Evolutionary conservation across 2,113 vertebrate genomes (phyloP), one percentile per base, ranked within the genome.

Genomic region (Hippoglossus stenolepis): DNA sequence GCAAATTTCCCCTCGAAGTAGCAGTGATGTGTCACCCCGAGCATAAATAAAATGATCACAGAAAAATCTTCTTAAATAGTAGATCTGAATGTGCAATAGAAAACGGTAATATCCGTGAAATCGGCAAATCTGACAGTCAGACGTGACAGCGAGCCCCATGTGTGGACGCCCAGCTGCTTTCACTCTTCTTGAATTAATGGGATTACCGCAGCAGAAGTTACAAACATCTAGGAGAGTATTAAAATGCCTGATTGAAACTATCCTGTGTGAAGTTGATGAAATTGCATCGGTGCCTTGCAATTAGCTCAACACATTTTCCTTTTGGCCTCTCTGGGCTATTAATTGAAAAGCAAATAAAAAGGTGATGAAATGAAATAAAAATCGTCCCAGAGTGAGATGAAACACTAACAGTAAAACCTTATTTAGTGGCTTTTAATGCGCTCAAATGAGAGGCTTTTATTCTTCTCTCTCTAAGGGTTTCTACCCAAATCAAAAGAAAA

Each of bases 261-360:
- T 63, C 49, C 71, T 51, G 57, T 79, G 56, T 24, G 7, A 11
- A 21, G 5, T 23, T 73, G 70, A 72, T 75, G 72, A 73, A 67
- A 35, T 6, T 51, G 63, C 53, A 51, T 65, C 62, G 64, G 24
- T 57, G 62, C 35, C 51, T 31, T 56, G 40, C 31, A 69, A 73
- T 82, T 47, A 77, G 51, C 64, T 35, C 20, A 13, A 35, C 54
- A 31, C 60, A 49, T 73, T 70, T 79, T 63, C 61, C 51, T 81
- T 62, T 76, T 18, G 4, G 38, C 47, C 62, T 71, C 66, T 40
- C 43, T 18, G 8, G 21, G 35, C 72, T 68, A 20, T 75, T 84
- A 77, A 78, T 82, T 77, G 45, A 65, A 78, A 28, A 60, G 66
- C 54, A 26, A 72, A 66, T 75, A 26, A 61, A 24, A 61, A 43